A percentile compares a stretch with the other conserved stretches of the same genome.
phyloP scores from a whole-genome alignment of 2,888 invertebrate species.

The Drosophila subsilvestris region DNA sequence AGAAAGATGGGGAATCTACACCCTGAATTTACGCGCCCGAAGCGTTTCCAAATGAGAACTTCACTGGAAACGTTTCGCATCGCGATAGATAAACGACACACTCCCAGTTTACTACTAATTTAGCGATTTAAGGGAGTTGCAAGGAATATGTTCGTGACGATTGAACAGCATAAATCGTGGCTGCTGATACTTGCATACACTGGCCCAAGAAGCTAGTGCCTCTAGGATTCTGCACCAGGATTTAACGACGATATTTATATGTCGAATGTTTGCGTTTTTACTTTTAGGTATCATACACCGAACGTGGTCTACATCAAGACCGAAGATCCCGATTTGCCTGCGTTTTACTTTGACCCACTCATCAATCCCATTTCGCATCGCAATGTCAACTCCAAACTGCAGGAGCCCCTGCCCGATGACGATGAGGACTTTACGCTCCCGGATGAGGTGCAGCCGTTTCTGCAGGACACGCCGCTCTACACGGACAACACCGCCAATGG shows the following conservation, averaged over 20 bases:
- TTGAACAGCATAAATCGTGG: constrained; percentile 81
- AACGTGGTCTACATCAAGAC: constrained; percentile 99
- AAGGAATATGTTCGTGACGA: constrained; percentile 84
- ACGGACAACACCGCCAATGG: constrained; percentile 99
- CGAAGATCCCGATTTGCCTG: constrained; percentile 99
- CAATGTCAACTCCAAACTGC: constrained; percentile 90
- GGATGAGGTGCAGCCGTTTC: constrained; percentile 94
- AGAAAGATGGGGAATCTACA: not conserved
- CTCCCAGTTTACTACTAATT: constrained; percentile 85
- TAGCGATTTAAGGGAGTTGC: constrained; percentile 86
- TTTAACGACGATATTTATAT: not conserved
- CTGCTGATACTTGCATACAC: constrained; percentile 87
- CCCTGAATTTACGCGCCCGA: constrained; percentile 49
- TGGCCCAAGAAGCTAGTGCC: not conserved
- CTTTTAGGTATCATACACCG: constrained; percentile 97
- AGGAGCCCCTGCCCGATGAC: constrained; percentile 95
- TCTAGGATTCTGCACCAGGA: not conserved
- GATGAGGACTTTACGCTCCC: constrained; percentile 97
- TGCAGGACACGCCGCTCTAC: constrained; percentile 97
- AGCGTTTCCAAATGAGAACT: constrained; percentile 43
- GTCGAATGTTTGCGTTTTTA: not conserved
- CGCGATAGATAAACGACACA: constrained; percentile 75
- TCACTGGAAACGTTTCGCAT: constrained; percentile 45
- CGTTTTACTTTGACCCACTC: constrained; percentile 99
- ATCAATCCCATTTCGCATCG: constrained; percentile 99